Evolutionary conservation across 2,113 vertebrate species (phyloP).

Genomic region (Oreotrochilus melanogaster): DNA sequence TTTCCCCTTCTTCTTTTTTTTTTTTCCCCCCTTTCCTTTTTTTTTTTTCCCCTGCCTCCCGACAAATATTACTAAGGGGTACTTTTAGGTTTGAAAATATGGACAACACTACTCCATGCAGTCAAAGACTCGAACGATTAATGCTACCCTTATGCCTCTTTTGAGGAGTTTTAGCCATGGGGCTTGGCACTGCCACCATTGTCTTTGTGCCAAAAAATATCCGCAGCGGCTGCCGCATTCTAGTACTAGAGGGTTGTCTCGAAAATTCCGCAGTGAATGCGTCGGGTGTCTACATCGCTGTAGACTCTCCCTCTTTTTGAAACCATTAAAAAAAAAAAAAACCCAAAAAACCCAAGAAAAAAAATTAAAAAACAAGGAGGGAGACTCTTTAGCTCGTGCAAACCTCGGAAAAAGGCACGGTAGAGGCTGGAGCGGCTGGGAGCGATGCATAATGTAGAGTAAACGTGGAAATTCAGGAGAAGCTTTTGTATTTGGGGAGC

Average conservation of each 20-base stretch:
- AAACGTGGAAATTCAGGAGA: constrained; percentile 14
- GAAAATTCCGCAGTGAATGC: constrained; percentile 82
- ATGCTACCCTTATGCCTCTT: constrained; percentile 92
- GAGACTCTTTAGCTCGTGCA: constrained; percentile 20
- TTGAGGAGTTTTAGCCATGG: constrained; percentile 93
- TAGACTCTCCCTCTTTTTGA: constrained; percentile 34
- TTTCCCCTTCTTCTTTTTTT: not conserved
- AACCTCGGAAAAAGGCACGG: not conserved
- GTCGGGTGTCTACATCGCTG: constrained; percentile 58
- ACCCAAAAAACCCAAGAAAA: not conserved
- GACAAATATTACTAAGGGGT: constrained; percentile 68
- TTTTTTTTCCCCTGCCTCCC: not conserved
- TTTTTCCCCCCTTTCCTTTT: too few relatives aligned
- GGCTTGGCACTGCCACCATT: constrained; percentile 92
- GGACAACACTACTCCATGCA: constrained; percentile 77
- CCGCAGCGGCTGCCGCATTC: constrained; percentile 96
- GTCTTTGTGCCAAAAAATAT: constrained; percentile 96
- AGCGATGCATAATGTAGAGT: constrained; percentile 1
- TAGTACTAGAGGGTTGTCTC: constrained; percentile 86
- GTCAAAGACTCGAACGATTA: constrained; percentile 88
- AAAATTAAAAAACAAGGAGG: too few relatives aligned
- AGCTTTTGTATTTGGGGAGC: constrained; percentile 52
- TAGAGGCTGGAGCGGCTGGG: constrained; percentile 47
- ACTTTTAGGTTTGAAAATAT: constrained; percentile 77
- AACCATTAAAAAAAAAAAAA: not conserved